Conservation (phyloP, 2,113 vertebrate genomes). For the Triplophysa siluroides region DNA sequence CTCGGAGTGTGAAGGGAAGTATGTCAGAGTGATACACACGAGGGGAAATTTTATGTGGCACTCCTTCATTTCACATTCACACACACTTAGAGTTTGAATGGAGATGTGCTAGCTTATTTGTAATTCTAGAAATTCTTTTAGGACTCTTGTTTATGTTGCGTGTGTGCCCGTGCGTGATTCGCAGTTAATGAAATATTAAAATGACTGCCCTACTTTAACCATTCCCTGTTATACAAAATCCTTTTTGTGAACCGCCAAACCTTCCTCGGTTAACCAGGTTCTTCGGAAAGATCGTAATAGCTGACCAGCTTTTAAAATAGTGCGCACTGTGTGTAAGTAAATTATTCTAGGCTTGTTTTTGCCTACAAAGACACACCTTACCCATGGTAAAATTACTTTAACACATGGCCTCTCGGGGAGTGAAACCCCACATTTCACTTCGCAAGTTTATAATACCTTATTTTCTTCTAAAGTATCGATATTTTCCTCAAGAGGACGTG, state of each 20-base stretch:
- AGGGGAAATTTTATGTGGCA: slow-evolving; percentile 39
- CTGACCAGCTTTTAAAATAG: too few species aligned
- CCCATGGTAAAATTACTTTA: not conserved
- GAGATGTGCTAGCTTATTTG: not conserved
- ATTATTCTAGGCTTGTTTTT: not conserved
- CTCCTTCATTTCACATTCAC: slow-evolving; percentile 10
- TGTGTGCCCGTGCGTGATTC: not conserved
- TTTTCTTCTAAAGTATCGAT: slow-evolving; percentile 30
- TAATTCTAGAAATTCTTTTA: not conserved
- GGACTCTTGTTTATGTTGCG: not conserved
- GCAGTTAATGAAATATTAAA: slow-evolving; percentile 31
- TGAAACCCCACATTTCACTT: not conserved
- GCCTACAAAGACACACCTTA: too few species aligned
- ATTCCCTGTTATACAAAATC: not conserved
- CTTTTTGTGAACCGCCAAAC: not conserved
- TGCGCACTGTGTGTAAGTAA: not conserved
- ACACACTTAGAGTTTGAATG: not conserved
- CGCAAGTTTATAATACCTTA: slow-evolving; percentile 6
- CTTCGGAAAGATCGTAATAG: too few species aligned
- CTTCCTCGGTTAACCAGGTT: not conserved
- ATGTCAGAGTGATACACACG: slow-evolving; percentile 20
- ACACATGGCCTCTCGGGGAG: not conserved
- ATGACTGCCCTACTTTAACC: slow-evolving; percentile 21
- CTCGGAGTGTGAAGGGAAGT: slow-evolving; percentile 9
- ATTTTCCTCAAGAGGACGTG: slow-evolving; percentile 17